phyloP scores from a whole-genome alignment of 1,140 invertebrate species.

The Drosophila erecta region DNA sequence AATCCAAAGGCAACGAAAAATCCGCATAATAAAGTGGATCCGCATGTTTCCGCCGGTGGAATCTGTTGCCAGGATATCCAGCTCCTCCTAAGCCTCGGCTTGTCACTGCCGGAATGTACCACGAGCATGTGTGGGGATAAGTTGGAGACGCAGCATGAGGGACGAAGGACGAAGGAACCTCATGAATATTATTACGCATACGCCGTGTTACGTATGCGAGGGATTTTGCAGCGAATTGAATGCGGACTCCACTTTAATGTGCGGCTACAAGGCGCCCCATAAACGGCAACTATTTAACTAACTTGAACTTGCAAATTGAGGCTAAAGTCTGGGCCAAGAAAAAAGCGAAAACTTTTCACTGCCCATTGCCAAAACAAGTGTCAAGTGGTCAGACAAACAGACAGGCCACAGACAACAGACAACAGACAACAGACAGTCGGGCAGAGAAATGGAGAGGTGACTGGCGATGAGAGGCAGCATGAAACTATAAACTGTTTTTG shows the following conservation, averaged over 20 bases:
- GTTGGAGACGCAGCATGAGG: too few species aligned
- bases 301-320: conserved; percentile 40
- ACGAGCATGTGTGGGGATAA: background rate
- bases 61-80: conserved; percentile 40
- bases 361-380: conserved; percentile 56
- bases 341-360: conserved; percentile 49
- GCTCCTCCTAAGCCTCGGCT: background rate
- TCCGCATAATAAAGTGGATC: conserved; percentile 40
- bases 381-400: conserved; percentile 33
- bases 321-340: conserved; percentile 24
- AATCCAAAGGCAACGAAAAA: conserved; percentile 47
- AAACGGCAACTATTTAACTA: conserved; percentile 46
- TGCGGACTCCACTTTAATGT: conserved; percentile 31
- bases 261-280: background rate
- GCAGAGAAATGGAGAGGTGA: background rate
- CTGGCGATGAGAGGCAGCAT: conserved; percentile 3
- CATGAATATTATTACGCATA: conserved; percentile 71
- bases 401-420: background rate
- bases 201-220: conserved; percentile 15
- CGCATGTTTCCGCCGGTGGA: conserved; percentile 38
- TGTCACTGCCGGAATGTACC: conserved; percentile 29
- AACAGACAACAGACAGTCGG: background rate
- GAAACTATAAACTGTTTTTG: conserved; percentile 47
- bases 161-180: conserved; percentile 6
- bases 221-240: conserved; percentile 42